These are phyloP conservation scores for Drosophila nr. fundita DNA, from an alignment of 2,888 invertebrate genomes.

Conservation along the genomic window DNA sequence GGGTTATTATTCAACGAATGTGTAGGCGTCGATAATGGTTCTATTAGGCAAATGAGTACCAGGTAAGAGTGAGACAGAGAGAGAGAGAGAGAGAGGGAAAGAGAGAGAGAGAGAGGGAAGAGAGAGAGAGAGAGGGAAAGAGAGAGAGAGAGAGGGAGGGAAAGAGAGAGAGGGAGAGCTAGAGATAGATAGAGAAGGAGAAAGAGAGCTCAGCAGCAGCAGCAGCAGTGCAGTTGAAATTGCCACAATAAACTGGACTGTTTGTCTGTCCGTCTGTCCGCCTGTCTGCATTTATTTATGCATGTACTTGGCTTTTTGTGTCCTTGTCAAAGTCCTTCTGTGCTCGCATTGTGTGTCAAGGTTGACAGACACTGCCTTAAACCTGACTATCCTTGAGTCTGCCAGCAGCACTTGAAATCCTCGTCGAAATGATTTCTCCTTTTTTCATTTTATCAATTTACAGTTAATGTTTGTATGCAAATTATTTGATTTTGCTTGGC, in stretches of 20 bases:
- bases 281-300: neutral
- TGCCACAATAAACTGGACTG: neutral
- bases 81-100: neutral
- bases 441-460: neutral
- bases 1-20: neutral
- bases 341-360: neutral
- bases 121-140: neutral
- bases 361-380: neutral
- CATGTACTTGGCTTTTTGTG: neutral
- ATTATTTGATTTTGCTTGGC: neutral
- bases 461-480: neutral
- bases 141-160: neutral
- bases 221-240: neutral
- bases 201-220: neutral
- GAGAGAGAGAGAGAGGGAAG: neutral
- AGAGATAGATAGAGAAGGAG: neutral
- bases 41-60: neutral
- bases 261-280: neutral
- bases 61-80: neutral
- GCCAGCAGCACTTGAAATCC: neutral
- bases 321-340: neutral
- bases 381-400: neutral
- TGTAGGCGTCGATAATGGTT: constrained; percentile 1
- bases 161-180: neutral
- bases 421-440: neutral